Evolutionary conservation across 2,888 invertebrate species (phyloP), one percentile per base, ranked within the genome.

Genomic region (Perizoma affinitatum): DNA sequence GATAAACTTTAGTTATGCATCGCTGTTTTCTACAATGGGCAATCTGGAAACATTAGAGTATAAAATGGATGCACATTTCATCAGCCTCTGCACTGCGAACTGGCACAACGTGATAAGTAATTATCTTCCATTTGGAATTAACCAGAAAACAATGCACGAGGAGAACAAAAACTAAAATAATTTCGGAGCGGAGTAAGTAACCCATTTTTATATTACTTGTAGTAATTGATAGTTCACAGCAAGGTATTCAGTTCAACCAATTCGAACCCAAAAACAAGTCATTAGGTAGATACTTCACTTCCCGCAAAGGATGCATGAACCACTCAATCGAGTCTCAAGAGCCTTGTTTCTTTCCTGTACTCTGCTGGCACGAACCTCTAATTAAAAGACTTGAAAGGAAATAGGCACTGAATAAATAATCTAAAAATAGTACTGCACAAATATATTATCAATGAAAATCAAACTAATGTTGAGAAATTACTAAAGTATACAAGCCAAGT

Each of bases 311-410:
- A 76, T 69, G 67, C 57, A 36, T 58, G 58, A 66, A 62, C n/a
- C 61, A 57, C 61, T 57, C 63, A 67, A 50, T 22, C 22, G 22
- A 22, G 22, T 58, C 22, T 41, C n/a, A 11, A 54, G 55, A 67
- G 55, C 70, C 74, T 75, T 71, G 76, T 47, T 48, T 54, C 65
- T 64, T 73, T 75, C 76, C 76, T 73, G 65, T 64, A 46, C 3
- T 47, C 4, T 54, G 41, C 22, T 46, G 10, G 47, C 49, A 47
- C 45, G 47, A 47, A 52, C 47, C 46, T 52, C 22, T 55, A 56
- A 44, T 56, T 11, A 41, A 42, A 35, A 48, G 9, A 6, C 50
- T 22, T 22, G 22, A 22, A 22, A 33, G 9, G 49, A 33, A 50
- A 40, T 11, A 45, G 33, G 33, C 4, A 10, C 6, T 45, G 6